These are phyloP conservation scores for Schizopygopsis malacanthus DNA, from an alignment of 2,797 vertebrate genomes.

Conservation along the genomic window DNA sequence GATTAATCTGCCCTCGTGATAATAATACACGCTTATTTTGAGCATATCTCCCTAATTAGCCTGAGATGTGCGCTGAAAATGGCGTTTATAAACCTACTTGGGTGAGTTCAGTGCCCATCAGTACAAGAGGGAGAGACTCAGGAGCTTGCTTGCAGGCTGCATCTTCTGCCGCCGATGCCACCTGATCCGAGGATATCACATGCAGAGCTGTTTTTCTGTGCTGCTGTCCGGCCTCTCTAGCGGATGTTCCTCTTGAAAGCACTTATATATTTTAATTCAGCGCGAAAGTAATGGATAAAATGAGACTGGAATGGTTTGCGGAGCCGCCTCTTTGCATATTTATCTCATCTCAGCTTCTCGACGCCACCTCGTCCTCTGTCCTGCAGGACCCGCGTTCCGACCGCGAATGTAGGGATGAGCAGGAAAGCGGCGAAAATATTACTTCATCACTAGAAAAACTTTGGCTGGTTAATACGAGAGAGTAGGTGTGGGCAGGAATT, in stretches of 20 bases:
- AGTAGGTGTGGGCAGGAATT: slow-evolving; percentile 67
- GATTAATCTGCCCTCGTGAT: slow-evolving; percentile 20
- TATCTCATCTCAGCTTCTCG: slow-evolving; percentile 73
- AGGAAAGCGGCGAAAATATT: slow-evolving; percentile 30
- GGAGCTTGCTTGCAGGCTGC: slow-evolving; percentile 85
- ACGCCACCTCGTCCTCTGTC: slow-evolving; percentile 42
- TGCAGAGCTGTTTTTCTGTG: slow-evolving; percentile 64
- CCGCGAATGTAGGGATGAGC: slow-evolving; percentile 24
- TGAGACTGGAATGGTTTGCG: slow-evolving; percentile 72
- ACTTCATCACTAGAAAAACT: slow-evolving; percentile 80
- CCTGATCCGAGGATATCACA: slow-evolving; percentile 75
- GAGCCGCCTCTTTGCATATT: slow-evolving; percentile 82
- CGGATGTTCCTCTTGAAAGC: slow-evolving; percentile 52
- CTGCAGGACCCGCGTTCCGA: slow-evolving; percentile 15
- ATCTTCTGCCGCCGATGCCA: slow-evolving; percentile 75
- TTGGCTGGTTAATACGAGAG: slow-evolving; percentile 73
- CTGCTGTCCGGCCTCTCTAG: slow-evolving; percentile 61
- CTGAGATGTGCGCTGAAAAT: slow-evolving; percentile 65
- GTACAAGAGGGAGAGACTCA: slow-evolving; percentile 85
- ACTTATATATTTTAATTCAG: slow-evolving; percentile 67
- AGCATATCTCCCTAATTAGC: slow-evolving; percentile 46
- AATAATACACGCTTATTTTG: slow-evolving; percentile 21
- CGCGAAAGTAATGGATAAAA: slow-evolving; percentile 74
- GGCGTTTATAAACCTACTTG: slow-evolving; percentile 84
- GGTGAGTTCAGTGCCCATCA: slow-evolving; percentile 90